These are phyloP conservation scores for Dermolepida albohirtum DNA, from an alignment of 2,888 invertebrate genomes.

Conservation along the genomic window DNA sequence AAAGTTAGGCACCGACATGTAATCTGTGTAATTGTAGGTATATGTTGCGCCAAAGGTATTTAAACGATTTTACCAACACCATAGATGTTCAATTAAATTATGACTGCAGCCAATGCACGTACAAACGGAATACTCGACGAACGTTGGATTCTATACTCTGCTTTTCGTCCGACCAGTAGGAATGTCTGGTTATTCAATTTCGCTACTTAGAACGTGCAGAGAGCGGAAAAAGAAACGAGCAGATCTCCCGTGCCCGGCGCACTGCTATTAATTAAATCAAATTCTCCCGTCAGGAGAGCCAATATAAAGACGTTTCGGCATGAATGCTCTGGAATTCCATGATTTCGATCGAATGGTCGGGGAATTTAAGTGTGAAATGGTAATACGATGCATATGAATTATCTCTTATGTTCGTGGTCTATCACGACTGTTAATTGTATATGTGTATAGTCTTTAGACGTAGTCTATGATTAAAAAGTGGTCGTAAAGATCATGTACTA, in stretches of 20 bases:
- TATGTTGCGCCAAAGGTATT: conserved; percentile 1
- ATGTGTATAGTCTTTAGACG: no score
- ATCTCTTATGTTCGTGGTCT: no score
- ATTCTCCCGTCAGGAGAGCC: background rate
- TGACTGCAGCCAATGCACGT: background rate
- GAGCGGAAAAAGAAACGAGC: background rate
- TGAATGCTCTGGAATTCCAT: no score
- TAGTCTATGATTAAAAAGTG: no score
- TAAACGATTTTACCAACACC: background rate
- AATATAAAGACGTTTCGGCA: no score
- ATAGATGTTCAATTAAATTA: conserved; percentile 14
- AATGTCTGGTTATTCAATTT: conserved; percentile 10
- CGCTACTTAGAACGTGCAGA: background rate
- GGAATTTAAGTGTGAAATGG: no score
- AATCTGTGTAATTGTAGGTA: background rate
- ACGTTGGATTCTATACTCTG: no score
- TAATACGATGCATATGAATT: no score
- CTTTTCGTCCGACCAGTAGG: background rate
- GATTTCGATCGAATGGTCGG: no score
- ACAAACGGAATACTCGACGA: background rate
- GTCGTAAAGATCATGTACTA: no score
- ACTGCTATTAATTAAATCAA: conserved; percentile 5
- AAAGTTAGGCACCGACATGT: background rate
- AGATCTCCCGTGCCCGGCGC: background rate
- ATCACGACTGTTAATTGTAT: no score